Conservation (phyloP, 2,888 invertebrate genomes). For the Drosophila testacea region DNA sequence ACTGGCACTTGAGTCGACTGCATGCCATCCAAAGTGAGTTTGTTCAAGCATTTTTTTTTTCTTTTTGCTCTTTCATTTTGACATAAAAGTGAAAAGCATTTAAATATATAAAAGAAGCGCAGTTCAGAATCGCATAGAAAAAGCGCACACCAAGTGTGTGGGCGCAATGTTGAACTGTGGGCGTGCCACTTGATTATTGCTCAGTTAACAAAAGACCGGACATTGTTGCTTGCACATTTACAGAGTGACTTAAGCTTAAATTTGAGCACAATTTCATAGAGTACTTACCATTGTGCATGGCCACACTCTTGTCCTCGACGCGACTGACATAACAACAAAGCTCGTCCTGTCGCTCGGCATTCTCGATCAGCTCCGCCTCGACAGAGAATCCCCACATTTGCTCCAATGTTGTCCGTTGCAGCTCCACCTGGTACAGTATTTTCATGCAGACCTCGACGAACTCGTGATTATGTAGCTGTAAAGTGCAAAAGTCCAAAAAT, state of each 20-base stretch:
- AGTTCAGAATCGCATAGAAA: conserved; percentile 28
- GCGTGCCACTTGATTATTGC: conserved; percentile 50
- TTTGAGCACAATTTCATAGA: conserved; percentile 16
- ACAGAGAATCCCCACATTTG: conserved; percentile 99
- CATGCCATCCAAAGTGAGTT: conserved; percentile 67
- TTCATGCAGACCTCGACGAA: conserved; percentile 98
- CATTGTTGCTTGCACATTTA: neutral
- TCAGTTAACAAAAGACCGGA: neutral
- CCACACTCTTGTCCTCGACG: conserved; percentile 97
- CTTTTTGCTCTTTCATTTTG: conserved; percentile 26
- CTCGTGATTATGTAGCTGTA: conserved; percentile 95
- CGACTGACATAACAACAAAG: conserved; percentile 98
- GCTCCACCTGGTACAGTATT: conserved; percentile 97
- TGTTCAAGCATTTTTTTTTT: conserved; percentile 64
- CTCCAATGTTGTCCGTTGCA: conserved; percentile 94
- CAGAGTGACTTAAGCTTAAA: neutral
- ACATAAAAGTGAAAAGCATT: conserved; percentile 82
- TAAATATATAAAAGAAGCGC: conserved; percentile 73
- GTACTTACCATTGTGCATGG: conserved; percentile 96
- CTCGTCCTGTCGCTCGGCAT: conserved; percentile 97
- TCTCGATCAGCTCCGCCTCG: conserved; percentile 98
- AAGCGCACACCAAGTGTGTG: conserved; percentile 38
- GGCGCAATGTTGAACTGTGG: neutral
- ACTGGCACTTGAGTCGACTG: conserved; percentile 32
- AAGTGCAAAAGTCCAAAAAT: conserved; percentile 52